A percentile compares a stretch with the other conserved stretches of the same genome.
phyloP scores from a whole-genome alignment of 2,797 vertebrate genomes.

The Sebastes kiyomatsui region DNA sequence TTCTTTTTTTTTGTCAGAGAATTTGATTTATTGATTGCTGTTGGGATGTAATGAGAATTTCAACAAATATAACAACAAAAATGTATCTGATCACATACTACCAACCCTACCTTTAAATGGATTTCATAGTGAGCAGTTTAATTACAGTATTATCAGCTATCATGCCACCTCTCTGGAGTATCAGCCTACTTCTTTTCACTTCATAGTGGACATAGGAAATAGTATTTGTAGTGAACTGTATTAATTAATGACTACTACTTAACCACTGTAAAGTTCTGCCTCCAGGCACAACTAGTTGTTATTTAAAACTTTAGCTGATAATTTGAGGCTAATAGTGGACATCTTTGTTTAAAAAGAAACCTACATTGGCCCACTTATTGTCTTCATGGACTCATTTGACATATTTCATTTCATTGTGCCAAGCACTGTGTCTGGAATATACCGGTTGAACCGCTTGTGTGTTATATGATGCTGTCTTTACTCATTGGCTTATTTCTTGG shows the following conservation, averaged over 20 bases:
- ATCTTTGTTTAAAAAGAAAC: slow-evolving; percentile 27
- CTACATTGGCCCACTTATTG: slow-evolving; percentile 25
- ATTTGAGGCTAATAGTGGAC: slow-evolving; percentile 17
- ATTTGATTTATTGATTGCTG: too few relatives aligned
- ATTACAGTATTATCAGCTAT: slow-evolving; percentile 41
- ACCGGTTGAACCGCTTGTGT: neutral
- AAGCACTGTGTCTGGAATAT: neutral
- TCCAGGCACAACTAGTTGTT: slow-evolving; percentile 54
- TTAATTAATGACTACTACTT: slow-evolving; percentile 63
- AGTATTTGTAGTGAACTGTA: slow-evolving; percentile 31
- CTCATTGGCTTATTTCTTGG: neutral
- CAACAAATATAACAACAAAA: neutral
- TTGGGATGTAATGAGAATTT: too few relatives aligned
- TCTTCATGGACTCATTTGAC: slow-evolving; percentile 33
- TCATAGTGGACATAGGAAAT: slow-evolving; percentile 41
- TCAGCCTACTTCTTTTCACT: slow-evolving; percentile 46
- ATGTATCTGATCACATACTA: too few relatives aligned
- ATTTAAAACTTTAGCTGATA: slow-evolving; percentile 64
- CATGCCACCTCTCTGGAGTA: slow-evolving; percentile 42
- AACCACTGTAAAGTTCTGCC: slow-evolving; percentile 52
- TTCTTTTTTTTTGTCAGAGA: too few relatives aligned
- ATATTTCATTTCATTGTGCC: slow-evolving; percentile 1
- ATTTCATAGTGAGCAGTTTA: slow-evolving; percentile 30
- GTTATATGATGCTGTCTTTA: neutral
- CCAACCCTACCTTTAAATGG: neutral